Percentiles rank a stretch among this genome's conserved stretches.
Evolutionary conservation across 2,888 invertebrate genomes (phyloP).

Genomic region (Ashinkailepas kermadecensis): DNA sequence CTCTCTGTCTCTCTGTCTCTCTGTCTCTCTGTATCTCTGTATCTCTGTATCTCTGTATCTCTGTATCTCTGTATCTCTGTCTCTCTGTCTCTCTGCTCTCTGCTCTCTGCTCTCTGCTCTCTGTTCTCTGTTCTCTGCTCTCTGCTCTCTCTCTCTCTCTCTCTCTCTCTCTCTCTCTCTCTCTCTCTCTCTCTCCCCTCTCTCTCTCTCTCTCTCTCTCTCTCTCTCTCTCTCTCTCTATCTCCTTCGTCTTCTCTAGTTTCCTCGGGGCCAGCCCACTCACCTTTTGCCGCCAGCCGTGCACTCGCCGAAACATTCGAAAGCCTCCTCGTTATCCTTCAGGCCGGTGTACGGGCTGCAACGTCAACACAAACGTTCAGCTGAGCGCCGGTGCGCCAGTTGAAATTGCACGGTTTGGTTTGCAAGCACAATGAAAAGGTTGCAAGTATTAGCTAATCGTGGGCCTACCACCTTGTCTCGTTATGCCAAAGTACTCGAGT

Average conservation of each 20-base stretch:
- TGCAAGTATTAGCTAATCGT: too few species aligned
- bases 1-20: not conserved
- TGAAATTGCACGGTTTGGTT: too few species aligned
- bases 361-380: not conserved
- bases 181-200: slow-evolving; percentile 24
- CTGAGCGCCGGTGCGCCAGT: too few species aligned
- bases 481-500: too few species aligned
- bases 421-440: too few species aligned
- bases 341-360: not conserved
- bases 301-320: slow-evolving; percentile 10
- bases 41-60: too few species aligned
- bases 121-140: too few species aligned
- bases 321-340: slow-evolving; percentile 45
- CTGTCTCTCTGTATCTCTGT: not conserved
- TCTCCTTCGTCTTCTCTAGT: not conserved
- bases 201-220: slow-evolving; percentile 17
- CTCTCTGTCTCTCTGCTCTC: too few species aligned
- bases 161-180: not conserved
- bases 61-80: too few species aligned
- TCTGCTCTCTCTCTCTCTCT: too few species aligned
- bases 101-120: too few species aligned
- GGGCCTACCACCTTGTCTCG: too few species aligned
- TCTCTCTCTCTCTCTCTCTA: slow-evolving; percentile 17
- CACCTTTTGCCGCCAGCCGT: not conserved
- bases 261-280: not conserved